Evolutionary conservation across 2,888 invertebrate genomes (phyloP), one percentile per base, ranked within the genome.

Genomic region (Melinaea menophilus): DNA sequence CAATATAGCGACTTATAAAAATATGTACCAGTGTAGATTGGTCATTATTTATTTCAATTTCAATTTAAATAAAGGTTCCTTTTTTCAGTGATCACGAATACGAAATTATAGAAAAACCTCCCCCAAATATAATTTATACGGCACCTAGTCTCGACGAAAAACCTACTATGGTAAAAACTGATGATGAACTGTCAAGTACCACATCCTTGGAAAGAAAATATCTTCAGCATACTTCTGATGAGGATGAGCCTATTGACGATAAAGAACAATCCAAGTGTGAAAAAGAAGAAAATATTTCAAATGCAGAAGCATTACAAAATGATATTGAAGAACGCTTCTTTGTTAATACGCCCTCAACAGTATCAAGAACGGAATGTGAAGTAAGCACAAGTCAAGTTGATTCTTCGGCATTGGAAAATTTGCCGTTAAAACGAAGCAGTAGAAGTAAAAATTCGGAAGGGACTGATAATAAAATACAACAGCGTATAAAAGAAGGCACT

Each of bases 41-140:
- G 4, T 33, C 31, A 31, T 57, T n/a, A 13, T 11, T 57, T 5
- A 9, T 46, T 35, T 35, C 47, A 57, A 33, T 9, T 61, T n/a
- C 34, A 56, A 45, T 13, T 59, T 13, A 51, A 22, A 31, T 3
- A 55, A 34, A 5, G 5, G 4, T 48, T 51, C 60, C 31, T 22
- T 73, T 73, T 93, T 93, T 75, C 92, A 97, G 97, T 93, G 97
- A 97, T 92, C 97, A 97, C 93, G 96, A 97, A 89, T 97, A 97
- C 91, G 97, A 97, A 92, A 95, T 96, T 74, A 95, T 97, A 84
- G 95, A 95, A 81, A 94, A 94, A 75, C 94, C 95, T 70, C 89
- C 83, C 35, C 82, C 85, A 51, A 83, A 84, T 89, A 85, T 86
- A 71, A 74, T 82, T 70, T 88, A 83, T 74, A 84, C 86, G 58